phyloP scores from a whole-genome alignment of 2,888 invertebrate genomes.

The Trilocha varians region DNA sequence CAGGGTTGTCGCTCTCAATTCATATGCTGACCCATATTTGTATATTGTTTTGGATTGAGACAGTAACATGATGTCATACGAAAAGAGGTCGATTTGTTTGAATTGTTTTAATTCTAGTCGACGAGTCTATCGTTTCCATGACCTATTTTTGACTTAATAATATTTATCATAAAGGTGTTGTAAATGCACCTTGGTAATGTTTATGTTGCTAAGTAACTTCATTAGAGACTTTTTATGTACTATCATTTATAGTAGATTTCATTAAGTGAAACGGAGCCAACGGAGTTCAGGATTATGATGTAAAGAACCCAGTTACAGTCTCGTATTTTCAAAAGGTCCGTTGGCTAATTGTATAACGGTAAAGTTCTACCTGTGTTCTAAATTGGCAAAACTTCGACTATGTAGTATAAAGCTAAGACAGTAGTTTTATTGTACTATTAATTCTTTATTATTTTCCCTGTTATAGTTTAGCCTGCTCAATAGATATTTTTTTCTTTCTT shows the following conservation, averaged over 20 bases:
- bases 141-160: slow-evolving; percentile 3
- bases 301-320: too few relatives aligned
- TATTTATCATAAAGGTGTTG: not conserved
- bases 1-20: slow-evolving; percentile 37
- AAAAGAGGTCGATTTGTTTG: not conserved
- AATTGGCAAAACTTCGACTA: too few relatives aligned
- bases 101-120: not conserved
- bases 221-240: slow-evolving; percentile 3
- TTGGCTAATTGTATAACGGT: too few relatives aligned
- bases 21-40: not conserved
- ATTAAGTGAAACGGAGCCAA: slow-evolving; percentile 3
- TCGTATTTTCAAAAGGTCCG: too few relatives aligned
- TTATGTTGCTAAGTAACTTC: not conserved
- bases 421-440: too few relatives aligned
- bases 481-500: too few relatives aligned
- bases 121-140: slow-evolving; percentile 1
- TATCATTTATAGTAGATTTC: not conserved
- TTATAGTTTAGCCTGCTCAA: too few relatives aligned
- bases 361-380: too few relatives aligned
- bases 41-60: not conserved
- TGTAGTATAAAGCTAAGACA: too few relatives aligned
- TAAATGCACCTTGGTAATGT: not conserved
- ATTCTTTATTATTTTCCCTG: too few relatives aligned
- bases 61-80: not conserved
- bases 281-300: not conserved